Conservation (phyloP, 2,888 invertebrate genomes). For the Aproaerema taeniolella region DNA sequence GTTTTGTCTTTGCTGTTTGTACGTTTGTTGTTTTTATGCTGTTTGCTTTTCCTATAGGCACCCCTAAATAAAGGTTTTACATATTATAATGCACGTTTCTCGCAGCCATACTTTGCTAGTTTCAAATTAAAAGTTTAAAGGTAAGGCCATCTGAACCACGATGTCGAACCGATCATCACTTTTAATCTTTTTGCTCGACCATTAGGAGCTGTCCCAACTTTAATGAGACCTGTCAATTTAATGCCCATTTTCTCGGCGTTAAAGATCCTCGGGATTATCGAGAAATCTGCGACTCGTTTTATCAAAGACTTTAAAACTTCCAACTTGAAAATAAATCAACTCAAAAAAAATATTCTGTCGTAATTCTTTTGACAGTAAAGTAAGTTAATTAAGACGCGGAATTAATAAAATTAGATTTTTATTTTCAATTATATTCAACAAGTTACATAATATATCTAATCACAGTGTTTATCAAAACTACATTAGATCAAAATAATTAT, state of each 20-base stretch:
- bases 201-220: slow-evolving; percentile 45
- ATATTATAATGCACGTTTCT: no score
- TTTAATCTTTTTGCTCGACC: slow-evolving; percentile 33
- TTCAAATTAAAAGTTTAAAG: no score
- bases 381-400: slow-evolving; percentile 21
- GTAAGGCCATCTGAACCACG: background rate
- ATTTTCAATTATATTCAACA: slow-evolving; percentile 61
- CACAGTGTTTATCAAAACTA: slow-evolving; percentile 58
- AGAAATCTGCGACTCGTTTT: slow-evolving; percentile 33
- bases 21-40: no score
- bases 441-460: slow-evolving; percentile 50
- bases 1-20: no score
- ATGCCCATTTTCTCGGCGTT: slow-evolving; percentile 35
- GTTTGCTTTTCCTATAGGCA: no score
- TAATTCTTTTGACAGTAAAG: no score
- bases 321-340: no score
- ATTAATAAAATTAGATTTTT: slow-evolving; percentile 44
- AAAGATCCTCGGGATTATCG: slow-evolving; percentile 40
- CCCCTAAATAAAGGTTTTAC: no score
- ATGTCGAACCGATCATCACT: slow-evolving; percentile 23
- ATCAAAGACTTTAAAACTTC: slow-evolving; percentile 18
- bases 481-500: slow-evolving; percentile 33
- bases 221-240: slow-evolving; percentile 59
- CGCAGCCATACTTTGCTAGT: no score
- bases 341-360: no score